Conservation (phyloP, 2,888 invertebrate genomes). For the Falcaria lacertinaria region DNA sequence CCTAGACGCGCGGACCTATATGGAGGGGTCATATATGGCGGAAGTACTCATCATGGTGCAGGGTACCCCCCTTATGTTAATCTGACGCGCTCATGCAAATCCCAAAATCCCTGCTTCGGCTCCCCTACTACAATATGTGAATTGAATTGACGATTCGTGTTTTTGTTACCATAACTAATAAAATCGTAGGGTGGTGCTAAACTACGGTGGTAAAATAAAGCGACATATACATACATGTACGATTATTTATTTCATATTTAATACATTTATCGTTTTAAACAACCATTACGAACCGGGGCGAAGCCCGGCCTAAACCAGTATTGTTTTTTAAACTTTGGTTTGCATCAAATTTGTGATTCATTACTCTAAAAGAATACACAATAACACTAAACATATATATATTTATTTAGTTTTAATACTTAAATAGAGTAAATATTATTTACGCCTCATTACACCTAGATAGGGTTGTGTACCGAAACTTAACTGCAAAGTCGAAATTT, state of each 20-base stretch:
- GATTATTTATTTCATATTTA: conserved; percentile 65
- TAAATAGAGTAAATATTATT: conserved; percentile 44
- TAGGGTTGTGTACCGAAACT: conserved; percentile 27
- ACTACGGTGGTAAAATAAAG: not conserved
- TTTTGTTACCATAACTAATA: too few relatives aligned
- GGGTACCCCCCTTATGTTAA: too few relatives aligned
- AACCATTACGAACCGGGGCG: conserved; percentile 37
- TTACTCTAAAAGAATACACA: conserved; percentile 13
- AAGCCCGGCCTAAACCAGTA: conserved; percentile 20
- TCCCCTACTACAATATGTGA: too few relatives aligned
- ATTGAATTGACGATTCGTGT: too few relatives aligned
- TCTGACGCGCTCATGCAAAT: too few relatives aligned
- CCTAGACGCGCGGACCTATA: too few relatives aligned
- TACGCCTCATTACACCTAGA: conserved; percentile 59
- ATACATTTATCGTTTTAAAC: conserved; percentile 56
- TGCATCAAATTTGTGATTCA: conserved; percentile 21
- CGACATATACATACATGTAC: conserved; percentile 30
- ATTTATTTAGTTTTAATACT: conserved; percentile 48
- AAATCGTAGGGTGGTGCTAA: too few relatives aligned
- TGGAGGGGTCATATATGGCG: too few relatives aligned
- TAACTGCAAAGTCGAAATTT: conserved; percentile 19
- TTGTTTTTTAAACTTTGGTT: conserved; percentile 39
- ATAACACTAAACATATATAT: conserved; percentile 26
- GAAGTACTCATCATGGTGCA: too few relatives aligned
- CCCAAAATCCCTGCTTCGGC: too few relatives aligned